These are phyloP conservation scores for Cottus gobio DNA, from an alignment of 2,113 vertebrate genomes.

Conservation along the genomic window DNA sequence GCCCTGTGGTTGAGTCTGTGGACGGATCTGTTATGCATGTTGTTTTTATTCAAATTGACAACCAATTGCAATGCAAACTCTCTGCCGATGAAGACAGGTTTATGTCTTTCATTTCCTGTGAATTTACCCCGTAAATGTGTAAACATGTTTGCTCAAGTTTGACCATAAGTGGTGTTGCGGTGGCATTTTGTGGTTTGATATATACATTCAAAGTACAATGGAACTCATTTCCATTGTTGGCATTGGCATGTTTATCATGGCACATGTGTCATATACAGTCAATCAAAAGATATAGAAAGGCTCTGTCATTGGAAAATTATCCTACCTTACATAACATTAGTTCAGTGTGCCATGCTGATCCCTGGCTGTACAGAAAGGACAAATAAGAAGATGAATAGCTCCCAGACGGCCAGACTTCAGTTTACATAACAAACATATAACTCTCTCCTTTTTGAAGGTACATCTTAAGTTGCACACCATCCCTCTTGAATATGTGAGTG, in stretches of 20 bases:
- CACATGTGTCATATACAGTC: neutral
- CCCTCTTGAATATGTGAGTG: neutral
- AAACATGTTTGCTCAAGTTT: neutral
- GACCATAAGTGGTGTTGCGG: neutral
- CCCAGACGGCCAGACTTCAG: neutral
- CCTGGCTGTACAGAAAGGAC: neutral
- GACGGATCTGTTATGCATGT: neutral
- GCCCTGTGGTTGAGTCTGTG: neutral
- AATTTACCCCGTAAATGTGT: neutral
- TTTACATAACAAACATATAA: neutral
- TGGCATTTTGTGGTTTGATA: neutral
- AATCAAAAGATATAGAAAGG: neutral
- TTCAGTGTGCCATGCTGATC: neutral
- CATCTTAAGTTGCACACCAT: neutral
- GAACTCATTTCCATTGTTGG: too few species aligned
- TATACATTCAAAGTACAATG: constrained; percentile 1
- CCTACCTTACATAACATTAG: neutral
- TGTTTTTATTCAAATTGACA: neutral
- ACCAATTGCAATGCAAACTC: neutral
- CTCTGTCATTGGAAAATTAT: neutral
- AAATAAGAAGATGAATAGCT: neutral
- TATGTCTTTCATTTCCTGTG: neutral
- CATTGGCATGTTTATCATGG: neutral
- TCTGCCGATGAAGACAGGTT: neutral
- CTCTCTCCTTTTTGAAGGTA: neutral